These are phyloP conservation scores for Hydropsyche tenuis DNA, from an alignment of 1,140 invertebrate genomes.

Conservation along the genomic window DNA sequence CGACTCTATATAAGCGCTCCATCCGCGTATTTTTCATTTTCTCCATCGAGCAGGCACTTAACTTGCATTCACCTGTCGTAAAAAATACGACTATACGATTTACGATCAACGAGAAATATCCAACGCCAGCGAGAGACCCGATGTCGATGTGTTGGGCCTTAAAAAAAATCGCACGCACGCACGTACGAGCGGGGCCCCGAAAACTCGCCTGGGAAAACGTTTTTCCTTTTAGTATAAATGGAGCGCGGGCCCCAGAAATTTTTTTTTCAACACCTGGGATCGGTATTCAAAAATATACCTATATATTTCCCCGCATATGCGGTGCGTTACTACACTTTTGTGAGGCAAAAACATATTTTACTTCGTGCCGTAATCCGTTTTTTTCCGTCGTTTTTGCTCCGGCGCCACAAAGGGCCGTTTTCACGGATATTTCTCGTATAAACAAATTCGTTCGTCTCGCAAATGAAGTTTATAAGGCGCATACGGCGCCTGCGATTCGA, in stretches of 20 bases:
- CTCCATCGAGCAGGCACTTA: not conserved
- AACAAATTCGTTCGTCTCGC: conserved; percentile 10
- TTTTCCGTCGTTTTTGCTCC: not conserved
- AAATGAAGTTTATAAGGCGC: conserved; percentile 18
- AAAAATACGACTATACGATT: conserved; percentile 30
- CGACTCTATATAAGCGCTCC: not conserved
- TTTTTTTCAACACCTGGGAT: conserved; percentile 33
- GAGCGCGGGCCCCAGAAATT: conserved; percentile 4
- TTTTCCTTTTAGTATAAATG: conserved; percentile 32
- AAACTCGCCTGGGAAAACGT: conserved; percentile 19
- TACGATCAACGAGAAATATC: conserved; percentile 25
- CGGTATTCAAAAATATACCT: conserved; percentile 1
- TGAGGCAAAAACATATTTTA: conserved; percentile 21
- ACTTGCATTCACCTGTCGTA: conserved; percentile 21
- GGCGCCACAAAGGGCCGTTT: conserved; percentile 18
- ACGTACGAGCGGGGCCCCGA: not conserved
- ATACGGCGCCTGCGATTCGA: too few species aligned
- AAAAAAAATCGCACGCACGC: conserved; percentile 1
- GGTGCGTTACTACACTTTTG: not conserved
- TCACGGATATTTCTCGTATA: conserved; percentile 14
- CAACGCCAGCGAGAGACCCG: too few species aligned
- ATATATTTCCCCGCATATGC: not conserved
- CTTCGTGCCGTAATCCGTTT: conserved; percentile 20
- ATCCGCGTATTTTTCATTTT: too few species aligned
- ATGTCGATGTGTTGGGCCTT: too few species aligned